These are phyloP conservation scores for Sorex fumeus DNA, from an alignment of 2,113 vertebrate species.

Conservation along the genomic window DNA sequence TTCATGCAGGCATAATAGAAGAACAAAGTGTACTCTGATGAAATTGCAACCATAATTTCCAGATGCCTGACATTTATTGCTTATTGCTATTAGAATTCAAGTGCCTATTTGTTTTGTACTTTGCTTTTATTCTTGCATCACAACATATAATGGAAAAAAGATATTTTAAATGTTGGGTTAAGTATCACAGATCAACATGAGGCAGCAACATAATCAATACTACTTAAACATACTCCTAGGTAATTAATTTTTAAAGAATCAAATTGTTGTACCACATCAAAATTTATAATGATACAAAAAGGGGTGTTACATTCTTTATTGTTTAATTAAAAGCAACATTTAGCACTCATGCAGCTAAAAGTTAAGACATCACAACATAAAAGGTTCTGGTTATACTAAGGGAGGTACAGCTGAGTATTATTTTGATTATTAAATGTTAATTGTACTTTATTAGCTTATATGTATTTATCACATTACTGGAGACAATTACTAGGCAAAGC, in stretches of 20 bases:
- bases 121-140: constrained; percentile 93
- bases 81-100: constrained; percentile 94
- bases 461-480: constrained; percentile 85
- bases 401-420: constrained; percentile 77
- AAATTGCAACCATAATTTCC: constrained; percentile 94
- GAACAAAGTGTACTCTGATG: constrained; percentile 93
- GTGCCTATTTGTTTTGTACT: constrained; percentile 94
- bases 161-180: constrained; percentile 92
- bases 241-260: constrained; percentile 93
- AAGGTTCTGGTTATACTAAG: constrained; percentile 80
- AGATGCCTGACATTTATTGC: constrained; percentile 94
- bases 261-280: constrained; percentile 88
- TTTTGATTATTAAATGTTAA: constrained; percentile 85
- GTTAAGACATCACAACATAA: constrained; percentile 84
- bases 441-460: constrained; percentile 87
- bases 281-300: constrained; percentile 90
- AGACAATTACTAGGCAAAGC: constrained; percentile 33
- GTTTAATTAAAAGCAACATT: constrained; percentile 93
- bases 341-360: constrained; percentile 86
- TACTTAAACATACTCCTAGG: constrained; percentile 90
- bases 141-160: constrained; percentile 92
- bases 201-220: constrained; percentile 90
- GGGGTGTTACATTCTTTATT: constrained; percentile 89
- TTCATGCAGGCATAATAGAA: constrained; percentile 93
- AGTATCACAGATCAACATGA: constrained; percentile 90